These are phyloP conservation scores for Netelia melanura DNA, from an alignment of 2,888 invertebrate genomes.

Conservation along the genomic window DNA sequence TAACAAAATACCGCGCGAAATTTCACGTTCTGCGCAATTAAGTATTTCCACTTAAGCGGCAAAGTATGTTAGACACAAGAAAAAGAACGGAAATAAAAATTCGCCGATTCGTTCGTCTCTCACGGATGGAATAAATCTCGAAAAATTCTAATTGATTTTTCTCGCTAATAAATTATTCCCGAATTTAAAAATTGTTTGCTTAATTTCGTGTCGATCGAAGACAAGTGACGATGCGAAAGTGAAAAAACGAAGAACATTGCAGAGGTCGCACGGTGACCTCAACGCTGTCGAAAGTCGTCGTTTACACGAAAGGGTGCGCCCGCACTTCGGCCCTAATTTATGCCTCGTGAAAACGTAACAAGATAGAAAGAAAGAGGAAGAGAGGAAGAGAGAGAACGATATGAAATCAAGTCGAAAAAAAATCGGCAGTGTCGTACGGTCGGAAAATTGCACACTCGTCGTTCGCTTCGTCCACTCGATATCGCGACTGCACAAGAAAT, in stretches of 20 bases:
- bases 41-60: too few species aligned
- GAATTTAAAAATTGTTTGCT: too few species aligned
- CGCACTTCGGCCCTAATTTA: slow-evolving; percentile 28
- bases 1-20: too few species aligned
- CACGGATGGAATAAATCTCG: too few species aligned
- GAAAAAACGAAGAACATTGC: background rate
- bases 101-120: too few species aligned
- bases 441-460: slow-evolving; percentile 1
- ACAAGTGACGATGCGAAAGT: background rate
- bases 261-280: background rate
- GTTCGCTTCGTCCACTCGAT: slow-evolving; percentile 20
- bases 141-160: too few species aligned
- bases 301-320: slow-evolving; percentile 34
- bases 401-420: slow-evolving; percentile 4
- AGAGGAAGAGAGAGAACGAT: background rate
- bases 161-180: too few species aligned
- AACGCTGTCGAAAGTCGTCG: slow-evolving; percentile 6
- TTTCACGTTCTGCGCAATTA: too few species aligned
- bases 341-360: slow-evolving; percentile 13
- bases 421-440: background rate
- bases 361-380: slow-evolving; percentile 1
- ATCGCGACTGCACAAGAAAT: background rate
- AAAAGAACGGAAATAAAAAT: too few species aligned
- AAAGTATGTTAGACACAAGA: too few species aligned
- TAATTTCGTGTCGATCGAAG: too few species aligned